Evolutionary conservation across 1,140 invertebrate species (phyloP).

Genomic region (Bradysia coprophila): DNA sequence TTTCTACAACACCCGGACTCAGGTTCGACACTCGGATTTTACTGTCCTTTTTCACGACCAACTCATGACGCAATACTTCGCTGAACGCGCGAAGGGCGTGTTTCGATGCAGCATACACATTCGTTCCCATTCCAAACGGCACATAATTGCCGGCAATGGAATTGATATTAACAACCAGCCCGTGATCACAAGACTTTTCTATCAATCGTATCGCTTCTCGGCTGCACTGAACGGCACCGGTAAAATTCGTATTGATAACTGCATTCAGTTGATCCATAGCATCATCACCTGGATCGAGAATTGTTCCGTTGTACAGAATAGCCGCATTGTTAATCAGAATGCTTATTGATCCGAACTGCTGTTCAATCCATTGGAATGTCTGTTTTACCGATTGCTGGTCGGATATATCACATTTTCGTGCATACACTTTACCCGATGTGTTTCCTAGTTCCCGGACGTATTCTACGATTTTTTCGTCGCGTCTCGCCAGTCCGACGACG

Average conservation of each 20-base stretch:
- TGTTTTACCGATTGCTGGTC: conserved; percentile 37
- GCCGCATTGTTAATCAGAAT: conserved; percentile 54
- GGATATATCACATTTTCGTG: conserved; percentile 31
- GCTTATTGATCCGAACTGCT: conserved; percentile 36
- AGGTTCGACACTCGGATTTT: neutral
- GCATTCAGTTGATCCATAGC: too few species aligned
- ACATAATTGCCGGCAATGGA: conserved; percentile 13
- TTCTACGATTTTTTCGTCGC: conserved; percentile 21
- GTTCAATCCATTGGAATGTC: conserved; percentile 38
- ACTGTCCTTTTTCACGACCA: too few species aligned
- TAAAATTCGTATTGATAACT: conserved; percentile 25
- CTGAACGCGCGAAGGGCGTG: conserved; percentile 37
- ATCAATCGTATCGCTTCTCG: conserved; percentile 33
- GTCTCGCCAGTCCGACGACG: conserved; percentile 30
- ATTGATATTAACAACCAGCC: conserved; percentile 44
- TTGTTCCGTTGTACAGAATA: neutral
- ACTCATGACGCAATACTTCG: conserved; percentile 36
- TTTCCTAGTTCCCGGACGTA: neutral
- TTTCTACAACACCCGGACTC: neutral
- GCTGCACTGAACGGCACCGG: conserved; percentile 29
- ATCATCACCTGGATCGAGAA: neutral
- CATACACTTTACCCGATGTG: conserved; percentile 16
- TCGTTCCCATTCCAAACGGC: conserved; percentile 16
- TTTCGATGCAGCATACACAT: conserved; percentile 38
- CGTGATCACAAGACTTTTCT: conserved; percentile 30